A percentile compares a stretch with the other conserved stretches of the same genome.
Conservation (phyloP, 2,797 vertebrate species). For the Microctenopoma lineatum region DNA sequence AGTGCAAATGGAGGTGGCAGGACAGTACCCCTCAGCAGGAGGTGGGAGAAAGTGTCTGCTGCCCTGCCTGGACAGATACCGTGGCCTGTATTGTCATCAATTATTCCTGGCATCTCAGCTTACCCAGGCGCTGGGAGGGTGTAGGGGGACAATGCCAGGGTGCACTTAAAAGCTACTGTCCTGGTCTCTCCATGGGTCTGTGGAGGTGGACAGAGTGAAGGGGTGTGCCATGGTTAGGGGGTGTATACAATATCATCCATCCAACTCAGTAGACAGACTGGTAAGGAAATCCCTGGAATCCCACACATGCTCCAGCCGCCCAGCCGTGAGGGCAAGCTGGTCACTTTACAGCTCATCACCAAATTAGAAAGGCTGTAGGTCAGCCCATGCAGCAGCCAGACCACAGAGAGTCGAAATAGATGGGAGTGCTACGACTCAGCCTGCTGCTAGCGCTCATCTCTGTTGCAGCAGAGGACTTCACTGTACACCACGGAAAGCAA, state of each 20-base stretch:
- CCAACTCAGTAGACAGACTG: slow-evolving; percentile 47
- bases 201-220: slow-evolving; percentile 45
- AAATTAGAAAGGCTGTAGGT: slow-evolving; percentile 80
- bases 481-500: slow-evolving; percentile 16
- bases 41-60: slow-evolving; percentile 65
- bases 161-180: slow-evolving; percentile 57
- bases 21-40: slow-evolving; percentile 77
- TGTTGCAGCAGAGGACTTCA: slow-evolving; percentile 24
- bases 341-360: slow-evolving; percentile 85
- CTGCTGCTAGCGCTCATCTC: slow-evolving; percentile 46
- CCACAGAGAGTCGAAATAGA: slow-evolving; percentile 69
- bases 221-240: slow-evolving; percentile 36
- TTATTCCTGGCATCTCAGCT: slow-evolving; percentile 85
- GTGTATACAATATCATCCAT: slow-evolving; percentile 63
- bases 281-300: slow-evolving; percentile 83
- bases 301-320: slow-evolving; percentile 62
- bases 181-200: slow-evolving; percentile 62
- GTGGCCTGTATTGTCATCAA: slow-evolving; percentile 78
- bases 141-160: slow-evolving; percentile 70
- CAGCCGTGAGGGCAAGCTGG: slow-evolving; percentile 62
- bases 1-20: slow-evolving; percentile 81
- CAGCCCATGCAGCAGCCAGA: slow-evolving; percentile 57
- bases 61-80: slow-evolving; percentile 69
- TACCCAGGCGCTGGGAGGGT: slow-evolving; percentile 69
- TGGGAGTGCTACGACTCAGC: slow-evolving; percentile 41